Evolutionary conservation across 2,797 vertebrate genomes (phyloP).

Genomic region (Acanthiza pusilla): DNA sequence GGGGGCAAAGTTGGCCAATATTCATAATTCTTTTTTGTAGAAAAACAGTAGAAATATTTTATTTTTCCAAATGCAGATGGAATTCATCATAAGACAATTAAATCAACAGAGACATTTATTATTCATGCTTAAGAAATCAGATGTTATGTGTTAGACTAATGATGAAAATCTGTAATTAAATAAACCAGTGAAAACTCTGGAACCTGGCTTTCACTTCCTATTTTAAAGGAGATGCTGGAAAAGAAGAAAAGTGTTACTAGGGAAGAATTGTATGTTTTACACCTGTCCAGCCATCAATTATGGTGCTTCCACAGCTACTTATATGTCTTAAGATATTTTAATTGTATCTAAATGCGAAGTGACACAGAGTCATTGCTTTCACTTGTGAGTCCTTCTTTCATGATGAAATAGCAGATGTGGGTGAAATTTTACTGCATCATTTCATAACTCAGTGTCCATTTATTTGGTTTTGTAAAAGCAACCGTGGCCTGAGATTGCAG

Average conservation of each 20-base stretch:
- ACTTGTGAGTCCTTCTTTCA: not conserved
- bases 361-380: not conserved
- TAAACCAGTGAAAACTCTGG: not conserved
- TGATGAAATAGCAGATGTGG: not conserved
- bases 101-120: not conserved
- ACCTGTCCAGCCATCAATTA: not conserved
- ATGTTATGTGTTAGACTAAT: not conserved
- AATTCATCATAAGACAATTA: not conserved
- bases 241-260: not conserved
- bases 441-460: not conserved
- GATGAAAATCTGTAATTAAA: conserved; percentile 22
- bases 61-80: not conserved
- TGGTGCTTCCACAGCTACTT: not conserved
- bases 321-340: not conserved
- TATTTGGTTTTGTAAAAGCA: not conserved
- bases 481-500: not conserved
- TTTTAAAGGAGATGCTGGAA: not conserved
- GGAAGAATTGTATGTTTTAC: not conserved
- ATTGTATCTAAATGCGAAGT: not conserved
- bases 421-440: not conserved
- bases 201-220: not conserved
- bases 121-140: conserved; percentile 22
- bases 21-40: not conserved
- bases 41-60: conserved; percentile 4
- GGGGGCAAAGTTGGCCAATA: not conserved